Conservation (phyloP, 2,797 vertebrate genomes). For the Tympanoctomys barrerae region DNA sequence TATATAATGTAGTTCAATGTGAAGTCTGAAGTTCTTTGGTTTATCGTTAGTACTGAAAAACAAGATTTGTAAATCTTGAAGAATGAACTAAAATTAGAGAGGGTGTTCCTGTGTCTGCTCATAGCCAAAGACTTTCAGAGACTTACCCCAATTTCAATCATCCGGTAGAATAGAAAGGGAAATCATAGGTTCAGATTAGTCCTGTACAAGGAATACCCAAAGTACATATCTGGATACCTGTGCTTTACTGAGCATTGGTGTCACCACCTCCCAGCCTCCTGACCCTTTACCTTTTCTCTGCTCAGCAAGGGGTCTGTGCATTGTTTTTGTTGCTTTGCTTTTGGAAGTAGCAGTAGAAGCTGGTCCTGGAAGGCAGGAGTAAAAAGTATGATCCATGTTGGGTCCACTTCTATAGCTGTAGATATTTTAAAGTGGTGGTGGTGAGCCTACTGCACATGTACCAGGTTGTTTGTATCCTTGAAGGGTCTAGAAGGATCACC, state of each 20-base stretch:
- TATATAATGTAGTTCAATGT: background rate
- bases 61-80: background rate
- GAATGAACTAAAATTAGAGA: background rate
- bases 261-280: background rate
- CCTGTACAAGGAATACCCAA: background rate
- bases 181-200: background rate
- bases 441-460: accelerated
- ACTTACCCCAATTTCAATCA: background rate
- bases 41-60: background rate
- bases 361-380: background rate
- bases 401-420: background rate
- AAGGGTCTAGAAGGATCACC: no score
- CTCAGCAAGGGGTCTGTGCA: background rate
- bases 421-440: background rate
- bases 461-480: background rate
- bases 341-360: background rate
- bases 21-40: background rate
- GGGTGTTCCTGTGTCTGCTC: background rate
- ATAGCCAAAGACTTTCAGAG: background rate
- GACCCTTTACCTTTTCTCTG: background rate
- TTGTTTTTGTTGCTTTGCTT: background rate
- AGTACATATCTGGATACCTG: background rate
- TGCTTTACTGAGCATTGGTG: background rate
- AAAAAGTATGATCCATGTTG: background rate
- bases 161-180: background rate